Evolutionary conservation across 2,797 vertebrate genomes (phyloP).

Genomic region (Melanogrammus aeglefinus): DNA sequence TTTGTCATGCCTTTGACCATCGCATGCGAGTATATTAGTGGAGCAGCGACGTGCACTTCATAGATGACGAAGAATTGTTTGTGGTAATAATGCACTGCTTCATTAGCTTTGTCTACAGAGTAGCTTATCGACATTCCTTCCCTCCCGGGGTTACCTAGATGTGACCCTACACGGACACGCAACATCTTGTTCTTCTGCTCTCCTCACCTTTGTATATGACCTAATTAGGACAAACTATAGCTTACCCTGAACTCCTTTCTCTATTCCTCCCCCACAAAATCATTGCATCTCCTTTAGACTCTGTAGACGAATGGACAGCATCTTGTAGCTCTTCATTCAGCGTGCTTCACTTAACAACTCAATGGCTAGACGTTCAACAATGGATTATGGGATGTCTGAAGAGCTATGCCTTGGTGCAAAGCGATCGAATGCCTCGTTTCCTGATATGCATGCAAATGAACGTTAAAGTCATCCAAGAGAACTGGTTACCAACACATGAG

Average conservation of each 20-base stretch:
- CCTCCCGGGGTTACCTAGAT: neutral
- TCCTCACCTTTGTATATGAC: neutral
- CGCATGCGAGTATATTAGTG: neutral
- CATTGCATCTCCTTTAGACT: neutral
- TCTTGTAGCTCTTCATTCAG: neutral
- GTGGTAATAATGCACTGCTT: neutral
- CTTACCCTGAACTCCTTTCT: neutral
- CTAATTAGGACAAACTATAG: neutral
- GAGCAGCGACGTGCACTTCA: neutral
- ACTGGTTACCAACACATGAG: neutral
- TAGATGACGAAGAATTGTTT: neutral
- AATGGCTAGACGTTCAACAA: neutral
- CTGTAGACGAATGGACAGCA: neutral
- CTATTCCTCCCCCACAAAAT: neutral
- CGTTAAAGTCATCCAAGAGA: neutral
- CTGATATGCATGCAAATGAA: conserved; percentile 4
- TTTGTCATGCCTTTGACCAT: neutral
- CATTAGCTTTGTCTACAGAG: no score
- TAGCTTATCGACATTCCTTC: neutral
- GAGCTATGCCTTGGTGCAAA: neutral
- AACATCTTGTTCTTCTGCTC: neutral
- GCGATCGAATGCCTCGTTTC: neutral
- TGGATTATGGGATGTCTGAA: conserved; percentile 5
- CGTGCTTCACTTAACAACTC: neutral
- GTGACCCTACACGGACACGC: neutral